Base-by-base conservation (phyloP, 1,140 invertebrate species). In the Meloidogyne hapla region DNA sequence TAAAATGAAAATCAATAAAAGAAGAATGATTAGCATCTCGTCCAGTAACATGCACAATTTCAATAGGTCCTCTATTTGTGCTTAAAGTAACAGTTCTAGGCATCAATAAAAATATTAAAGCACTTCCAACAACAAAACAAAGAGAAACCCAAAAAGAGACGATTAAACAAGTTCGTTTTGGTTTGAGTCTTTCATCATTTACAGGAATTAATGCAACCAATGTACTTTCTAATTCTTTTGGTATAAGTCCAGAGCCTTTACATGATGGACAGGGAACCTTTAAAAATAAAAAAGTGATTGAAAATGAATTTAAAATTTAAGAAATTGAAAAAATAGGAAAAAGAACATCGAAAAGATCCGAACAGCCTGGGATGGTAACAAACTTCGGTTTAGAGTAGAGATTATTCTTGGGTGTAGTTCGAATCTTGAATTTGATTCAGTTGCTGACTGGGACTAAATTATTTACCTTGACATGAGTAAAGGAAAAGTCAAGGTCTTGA, bases 201-300 rank as follows among this genome's bases (percentile, higher is more conserved):
- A 88, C 78, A 10, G 88, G 88, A 75, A 88, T 88, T 48, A 88
- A 75, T 13, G 88, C 88, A 21, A 88, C 86, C 6, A 88, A 77
- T 63, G 87, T 81, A n/a, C 82, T 78, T 66, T 88, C 87, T 65
- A 86, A 81, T 78, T 88, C 87, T 83, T 88, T 88, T 42, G 87
- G 85, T 62, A 88, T 87, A 8, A 83, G 79, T 5, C 88, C 88
- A 5, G 84, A 71, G 0, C 88, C 88, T 56, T 84, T 82, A 74
- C 88, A 88, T 2, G 83, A 83, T 1, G 88, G 88, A 76, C 88
- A 88, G 1, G 87, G 88, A 0, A 88, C 87, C 71, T 73, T 4
- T 18, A 40, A 48, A n/a, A 72, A 72, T 18, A 26, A 9, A 6
- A 42, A 21, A 21, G 5, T n/a, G n/a, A n/a, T n/a, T n/a, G n/a